Base-by-base conservation (phyloP, 2,113 vertebrate species). In the Leiothrix lutea region DNA sequence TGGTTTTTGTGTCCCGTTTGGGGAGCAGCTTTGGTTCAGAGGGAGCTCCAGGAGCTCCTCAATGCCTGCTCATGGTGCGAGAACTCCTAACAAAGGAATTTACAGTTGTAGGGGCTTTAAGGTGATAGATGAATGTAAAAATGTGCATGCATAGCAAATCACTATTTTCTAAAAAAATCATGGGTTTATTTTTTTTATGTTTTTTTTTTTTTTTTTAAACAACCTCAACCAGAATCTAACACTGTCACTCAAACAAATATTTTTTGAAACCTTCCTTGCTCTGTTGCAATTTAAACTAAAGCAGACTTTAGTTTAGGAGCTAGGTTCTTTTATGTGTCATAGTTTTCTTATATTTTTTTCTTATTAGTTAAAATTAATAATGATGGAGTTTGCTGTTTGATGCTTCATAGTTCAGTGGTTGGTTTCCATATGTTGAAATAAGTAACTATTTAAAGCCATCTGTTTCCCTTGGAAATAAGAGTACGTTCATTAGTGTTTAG, bases 401-500 rank as follows among this genome's bases (percentile, higher is more conserved):
- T 75, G 84, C 80, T 92, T 95, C 48, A 45, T 91, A 94, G 65
- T 56, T 91, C 89, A 91, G 61, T 69, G 66, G 26, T 65, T 65
- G n/a, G 40, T 64, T 92, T 94, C 92, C 93, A 72, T 92, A 92
- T 87, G 78, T 89, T 92, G 80, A 91, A 89, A 79, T 75, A 91
- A 87, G 66, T 72, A 95, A 84, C 61, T 74, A 12, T 92, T 81
- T 84, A 80, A 87, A 82, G 53, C 69, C 86, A 94, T 95, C 86
- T 92, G 93, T 82, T 92, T 82, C 73, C 35, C 86, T 86, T 77
- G 51, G 50, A 94, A 64, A 21, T 51, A 67, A 62, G 31, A 53
- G 33, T 36, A 33, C 88, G 92, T 89, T 90, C 53, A 56, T 60
- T 91, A 66, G 16, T 36, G 25, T 75, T 67, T 61, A 79, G 19